Conservation (phyloP, 1,140 invertebrate species). For the Goniozus legneri region DNA sequence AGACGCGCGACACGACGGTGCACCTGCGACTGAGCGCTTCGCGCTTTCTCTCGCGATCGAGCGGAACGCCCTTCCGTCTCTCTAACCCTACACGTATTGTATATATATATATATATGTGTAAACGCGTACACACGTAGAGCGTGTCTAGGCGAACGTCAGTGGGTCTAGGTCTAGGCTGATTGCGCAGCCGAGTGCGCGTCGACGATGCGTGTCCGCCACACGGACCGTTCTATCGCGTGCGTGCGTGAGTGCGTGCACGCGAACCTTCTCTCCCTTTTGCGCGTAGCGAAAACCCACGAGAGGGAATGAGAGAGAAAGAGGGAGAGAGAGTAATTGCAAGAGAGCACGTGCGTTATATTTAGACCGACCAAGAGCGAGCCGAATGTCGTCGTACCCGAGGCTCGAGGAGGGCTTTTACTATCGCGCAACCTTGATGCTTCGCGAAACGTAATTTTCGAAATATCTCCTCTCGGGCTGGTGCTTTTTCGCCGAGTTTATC, state of each 20-base stretch:
- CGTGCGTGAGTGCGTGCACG: background rate
- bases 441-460: too few species aligned
- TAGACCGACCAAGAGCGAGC: too few species aligned
- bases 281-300: background rate
- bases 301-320: background rate
- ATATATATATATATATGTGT: slow-evolving; percentile 5
- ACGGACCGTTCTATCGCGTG: slow-evolving; percentile 10
- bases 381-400: too few species aligned
- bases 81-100: background rate
- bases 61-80: slow-evolving; percentile 9
- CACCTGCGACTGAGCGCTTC: too few species aligned
- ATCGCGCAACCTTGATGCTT: too few species aligned
- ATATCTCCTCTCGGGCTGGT: too few species aligned
- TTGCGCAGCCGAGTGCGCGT: slow-evolving; percentile 25
- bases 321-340: background rate
- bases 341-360: too few species aligned
- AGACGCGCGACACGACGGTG: too few species aligned
- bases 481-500: too few species aligned
- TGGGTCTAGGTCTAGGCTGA: slow-evolving; percentile 52
- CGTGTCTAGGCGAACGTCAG: slow-evolving; percentile 47
- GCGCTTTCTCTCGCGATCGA: too few species aligned
- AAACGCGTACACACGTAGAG: slow-evolving; percentile 1
- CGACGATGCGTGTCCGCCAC: slow-evolving; percentile 19
- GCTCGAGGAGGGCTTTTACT: too few species aligned
- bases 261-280: background rate